Percentiles rank a stretch among this genome's conserved stretches.
These are phyloP conservation scores for Pipistrellus pipistrellus DNA, from an alignment of 2,797 vertebrate genomes.

Conservation along the genomic window DNA sequence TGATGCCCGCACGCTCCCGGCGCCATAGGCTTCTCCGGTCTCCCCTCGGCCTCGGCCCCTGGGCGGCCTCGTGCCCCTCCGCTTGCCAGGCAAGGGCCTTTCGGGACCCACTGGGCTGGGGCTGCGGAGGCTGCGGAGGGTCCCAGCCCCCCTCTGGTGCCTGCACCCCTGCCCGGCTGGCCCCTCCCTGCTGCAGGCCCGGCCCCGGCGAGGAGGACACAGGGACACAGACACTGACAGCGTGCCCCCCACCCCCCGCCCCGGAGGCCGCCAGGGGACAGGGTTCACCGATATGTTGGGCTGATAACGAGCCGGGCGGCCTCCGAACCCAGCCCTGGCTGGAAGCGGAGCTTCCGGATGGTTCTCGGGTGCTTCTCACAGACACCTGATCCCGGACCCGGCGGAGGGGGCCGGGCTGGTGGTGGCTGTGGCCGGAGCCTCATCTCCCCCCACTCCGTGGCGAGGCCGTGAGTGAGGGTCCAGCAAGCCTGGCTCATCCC, in stretches of 20 bases:
- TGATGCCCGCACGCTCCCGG: fast-evolving
- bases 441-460: fast-evolving
- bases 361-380: conserved; percentile 39
- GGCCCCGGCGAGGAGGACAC: fast-evolving
- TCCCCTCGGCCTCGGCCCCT: background rate
- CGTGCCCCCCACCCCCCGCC: fast-evolving
- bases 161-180: too few species aligned
- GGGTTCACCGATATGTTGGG: fast-evolving
- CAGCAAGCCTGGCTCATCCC: fast-evolving
- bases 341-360: conserved; percentile 7
- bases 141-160: background rate
- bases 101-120: background rate
- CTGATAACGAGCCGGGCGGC: background rate
- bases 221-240: fast-evolving
- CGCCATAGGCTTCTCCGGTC: background rate
- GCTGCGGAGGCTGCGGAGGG: background rate
- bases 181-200: too few species aligned
- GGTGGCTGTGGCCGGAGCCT: background rate
- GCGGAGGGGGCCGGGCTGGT: fast-evolving
- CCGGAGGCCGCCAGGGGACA: fast-evolving
- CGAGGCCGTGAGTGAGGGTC: fast-evolving
- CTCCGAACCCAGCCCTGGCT: conserved; percentile 48
- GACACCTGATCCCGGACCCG: conserved; percentile 48
- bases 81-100: fast-evolving
- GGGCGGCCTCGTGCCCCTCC: fast-evolving